These are phyloP conservation scores for Chloroceryle amazona DNA, from an alignment of 2,797 vertebrate species.

Conservation along the genomic window DNA sequence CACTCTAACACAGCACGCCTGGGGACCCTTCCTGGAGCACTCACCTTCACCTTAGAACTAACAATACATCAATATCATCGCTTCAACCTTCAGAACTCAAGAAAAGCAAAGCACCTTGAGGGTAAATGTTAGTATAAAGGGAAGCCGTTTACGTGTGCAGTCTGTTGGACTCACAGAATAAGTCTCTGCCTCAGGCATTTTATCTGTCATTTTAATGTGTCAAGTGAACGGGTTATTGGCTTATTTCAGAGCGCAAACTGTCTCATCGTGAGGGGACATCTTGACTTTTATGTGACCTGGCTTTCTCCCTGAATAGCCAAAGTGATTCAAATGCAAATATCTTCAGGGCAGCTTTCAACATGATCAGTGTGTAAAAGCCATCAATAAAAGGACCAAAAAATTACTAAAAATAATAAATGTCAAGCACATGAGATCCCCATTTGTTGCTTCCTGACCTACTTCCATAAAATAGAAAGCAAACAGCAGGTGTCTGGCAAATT, in stretches of 20 bases:
- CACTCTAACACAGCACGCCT: not conserved
- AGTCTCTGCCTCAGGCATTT: not conserved
- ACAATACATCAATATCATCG: not conserved
- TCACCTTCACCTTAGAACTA: conserved; percentile 6
- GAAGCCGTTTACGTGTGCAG: conserved; percentile 18
- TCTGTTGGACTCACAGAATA: not conserved
- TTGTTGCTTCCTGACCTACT: conserved; percentile 46
- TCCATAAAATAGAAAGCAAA: conserved; percentile 56
- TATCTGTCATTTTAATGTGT: conserved; percentile 55
- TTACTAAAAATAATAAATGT: conserved; percentile 60
- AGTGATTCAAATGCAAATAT: conserved; percentile 45
- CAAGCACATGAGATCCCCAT: not conserved
- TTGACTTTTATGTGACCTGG: conserved; percentile 47
- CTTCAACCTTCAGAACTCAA: not conserved
- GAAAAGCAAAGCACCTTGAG: not conserved
- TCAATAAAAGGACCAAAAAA: conserved; percentile 46
- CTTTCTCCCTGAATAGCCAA: conserved; percentile 31
- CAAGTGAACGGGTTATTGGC: not conserved
- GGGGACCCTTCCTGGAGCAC: not conserved
- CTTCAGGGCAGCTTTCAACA: conserved; percentile 56
- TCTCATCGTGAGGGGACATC: not conserved
- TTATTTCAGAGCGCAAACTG: conserved; percentile 19
- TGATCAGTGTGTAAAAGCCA: not conserved
- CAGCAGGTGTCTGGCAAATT: conserved; percentile 47
- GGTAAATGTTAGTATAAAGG: not conserved